phyloP scores from a whole-genome alignment of 2,888 invertebrate genomes.

The Troglohyphantes excavatus region DNA sequence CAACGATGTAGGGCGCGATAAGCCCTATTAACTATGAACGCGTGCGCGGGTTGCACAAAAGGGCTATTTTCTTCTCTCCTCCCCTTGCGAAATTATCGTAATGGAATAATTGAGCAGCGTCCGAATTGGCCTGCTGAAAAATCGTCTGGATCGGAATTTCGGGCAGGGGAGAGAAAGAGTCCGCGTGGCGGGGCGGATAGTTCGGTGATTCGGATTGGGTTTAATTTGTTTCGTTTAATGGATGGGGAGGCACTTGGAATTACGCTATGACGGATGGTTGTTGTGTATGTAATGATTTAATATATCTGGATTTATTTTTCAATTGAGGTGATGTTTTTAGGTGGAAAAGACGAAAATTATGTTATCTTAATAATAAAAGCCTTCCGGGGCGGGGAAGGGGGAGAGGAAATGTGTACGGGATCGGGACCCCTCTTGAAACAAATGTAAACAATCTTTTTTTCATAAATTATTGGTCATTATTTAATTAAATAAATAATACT shows the following conservation, averaged over 20 bases:
- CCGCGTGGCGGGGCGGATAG: not conserved
- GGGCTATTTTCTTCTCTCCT: not conserved
- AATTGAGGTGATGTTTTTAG: too few relatives aligned
- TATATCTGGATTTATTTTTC: too few relatives aligned
- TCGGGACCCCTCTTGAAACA: too few relatives aligned
- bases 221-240: not conserved
- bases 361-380: too few relatives aligned
- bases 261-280: too few relatives aligned
- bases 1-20: slow-evolving; percentile 21
- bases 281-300: too few relatives aligned
- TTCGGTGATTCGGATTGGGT: not conserved
- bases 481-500: too few relatives aligned
- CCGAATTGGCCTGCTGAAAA: slow-evolving; percentile 60
- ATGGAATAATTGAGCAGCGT: slow-evolving; percentile 76
- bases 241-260: not conserved
- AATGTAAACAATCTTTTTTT: too few relatives aligned
- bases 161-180: slow-evolving; percentile 1
- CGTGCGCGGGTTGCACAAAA: slow-evolving; percentile 43
- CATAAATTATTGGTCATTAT: too few relatives aligned
- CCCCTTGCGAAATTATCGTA: slow-evolving; percentile 58
- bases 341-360: too few relatives aligned
- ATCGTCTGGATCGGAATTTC: slow-evolving; percentile 29
- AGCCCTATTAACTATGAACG: slow-evolving; percentile 64
- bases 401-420: too few relatives aligned
- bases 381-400: too few relatives aligned